Percentiles rank a stretch among this genome's conserved stretches.
phyloP scores from a whole-genome alignment of 2,888 invertebrate species.

The Mycalesis mineus region DNA sequence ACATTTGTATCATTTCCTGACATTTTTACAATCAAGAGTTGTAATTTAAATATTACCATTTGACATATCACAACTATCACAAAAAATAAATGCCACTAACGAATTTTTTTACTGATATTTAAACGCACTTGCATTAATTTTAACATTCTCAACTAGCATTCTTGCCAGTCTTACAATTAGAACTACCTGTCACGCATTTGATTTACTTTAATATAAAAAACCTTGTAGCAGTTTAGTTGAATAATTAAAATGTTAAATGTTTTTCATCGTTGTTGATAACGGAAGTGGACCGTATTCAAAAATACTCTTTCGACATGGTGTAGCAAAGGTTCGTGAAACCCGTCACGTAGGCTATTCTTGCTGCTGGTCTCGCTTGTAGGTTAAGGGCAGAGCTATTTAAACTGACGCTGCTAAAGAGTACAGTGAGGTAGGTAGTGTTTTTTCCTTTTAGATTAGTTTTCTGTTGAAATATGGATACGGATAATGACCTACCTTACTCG shows the following conservation, averaged over 20 bases:
- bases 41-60: not conserved
- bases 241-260: too few relatives aligned
- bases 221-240: too few relatives aligned
- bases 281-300: too few relatives aligned
- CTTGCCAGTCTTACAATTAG: too few relatives aligned
- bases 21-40: not conserved
- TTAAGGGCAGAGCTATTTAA: slow-evolving; percentile 48
- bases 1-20: not conserved
- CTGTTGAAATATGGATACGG: not conserved
- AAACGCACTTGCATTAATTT: too few relatives aligned
- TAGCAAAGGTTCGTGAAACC: slow-evolving; percentile 37
- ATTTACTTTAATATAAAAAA: too few relatives aligned
- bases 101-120: not conserved
- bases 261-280: too few relatives aligned
- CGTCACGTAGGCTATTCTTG: slow-evolving; percentile 55
- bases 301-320: not conserved
- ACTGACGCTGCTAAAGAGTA: not conserved
- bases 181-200: too few relatives aligned
- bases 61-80: not conserved
- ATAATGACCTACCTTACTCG: not conserved
- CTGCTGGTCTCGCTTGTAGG: slow-evolving; percentile 37
- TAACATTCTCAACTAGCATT: too few relatives aligned
- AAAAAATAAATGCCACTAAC: slow-evolving; percentile 28
- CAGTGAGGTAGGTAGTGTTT: not conserved
- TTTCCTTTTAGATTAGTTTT: not conserved